These are phyloP conservation scores for Bergia sp. DNA, from an alignment of 92 coral and sea anemone genomes.

Conservation along the genomic window DNA sequence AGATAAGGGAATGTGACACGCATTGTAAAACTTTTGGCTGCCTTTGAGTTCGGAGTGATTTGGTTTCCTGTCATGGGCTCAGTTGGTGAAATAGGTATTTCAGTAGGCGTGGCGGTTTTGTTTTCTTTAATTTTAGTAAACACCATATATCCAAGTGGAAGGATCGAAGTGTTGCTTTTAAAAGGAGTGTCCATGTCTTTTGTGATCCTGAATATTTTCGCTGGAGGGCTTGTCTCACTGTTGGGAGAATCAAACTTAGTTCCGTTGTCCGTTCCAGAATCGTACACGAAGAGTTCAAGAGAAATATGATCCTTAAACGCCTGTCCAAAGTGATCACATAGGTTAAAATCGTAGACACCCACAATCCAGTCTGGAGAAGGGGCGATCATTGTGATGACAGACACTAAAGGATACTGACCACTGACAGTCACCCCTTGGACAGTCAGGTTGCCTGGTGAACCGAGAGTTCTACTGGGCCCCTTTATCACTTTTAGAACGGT, in stretches of 20 bases:
- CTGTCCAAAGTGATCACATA: slow-evolving; percentile 16
- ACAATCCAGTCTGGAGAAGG: slow-evolving; percentile 55
- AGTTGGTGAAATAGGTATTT: no score
- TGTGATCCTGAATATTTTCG: slow-evolving; percentile 29
- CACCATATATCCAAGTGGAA: slow-evolving; percentile 34
- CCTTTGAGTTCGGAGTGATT: no score
- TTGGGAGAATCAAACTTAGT: slow-evolving; percentile 18
- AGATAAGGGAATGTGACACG: no score
- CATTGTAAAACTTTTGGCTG: no score
- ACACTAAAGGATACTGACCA: slow-evolving; percentile 40
- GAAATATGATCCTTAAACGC: slow-evolving; percentile 13
- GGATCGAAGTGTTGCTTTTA: slow-evolving; percentile 3
- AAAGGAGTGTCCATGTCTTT: slow-evolving; percentile 50
- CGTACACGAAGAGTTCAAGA: slow-evolving; percentile 40
- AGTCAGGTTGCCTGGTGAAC: background rate
- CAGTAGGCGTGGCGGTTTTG: background rate
- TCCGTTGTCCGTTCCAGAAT: slow-evolving; percentile 52
- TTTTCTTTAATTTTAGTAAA: slow-evolving; percentile 13
- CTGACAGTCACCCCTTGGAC: slow-evolving; percentile 18
- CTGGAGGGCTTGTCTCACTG: slow-evolving; percentile 9
- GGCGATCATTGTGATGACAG: slow-evolving; percentile 46
- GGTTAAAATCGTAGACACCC: slow-evolving; percentile 42
- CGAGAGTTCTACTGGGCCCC: background rate
- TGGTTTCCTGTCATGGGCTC: no score
- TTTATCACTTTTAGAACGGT: background rate